Base-by-base conservation (phyloP, 2,888 invertebrate genomes). In the Anoplius nigerrimus region DNA sequence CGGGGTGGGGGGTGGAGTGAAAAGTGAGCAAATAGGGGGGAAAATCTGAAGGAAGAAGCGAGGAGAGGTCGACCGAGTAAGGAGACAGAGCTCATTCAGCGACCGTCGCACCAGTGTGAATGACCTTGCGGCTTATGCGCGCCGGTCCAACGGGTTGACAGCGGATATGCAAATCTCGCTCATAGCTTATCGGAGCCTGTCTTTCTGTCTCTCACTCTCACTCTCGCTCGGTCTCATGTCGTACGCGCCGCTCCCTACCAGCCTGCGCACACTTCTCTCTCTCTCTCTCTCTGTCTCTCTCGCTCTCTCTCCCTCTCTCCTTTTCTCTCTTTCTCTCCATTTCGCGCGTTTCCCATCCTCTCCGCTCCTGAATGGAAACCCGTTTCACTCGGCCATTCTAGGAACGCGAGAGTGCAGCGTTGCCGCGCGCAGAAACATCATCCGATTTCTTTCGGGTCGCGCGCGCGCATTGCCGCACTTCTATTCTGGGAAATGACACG, bases 91-190 rank as follows among this genome's bases (percentile, higher is more conserved):
- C 34, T 34, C 34, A 34, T 34, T 34, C 34, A 34, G 34, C 4
- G 34, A 34, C 11, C 34, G 34, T 54, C 61, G 66, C 45, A 66
- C 45, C 62, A 61, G 72, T 76, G 77, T 78, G 76, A 78, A 72
- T 75, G 76, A 76, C 78, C 76, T 76, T 76, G 75, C 71, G 53
- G 78, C 65, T 75, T 67, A 79, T 80, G 73, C 75, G 62, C 66
- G 71, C 70, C 69, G 69, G 80, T 74, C 76, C 73, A 72, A 69
- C 71, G 76, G 69, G 77, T 82, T 81, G 82, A 81, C 84, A 80
- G 81, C 82, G 81, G 81, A 84, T 84, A 84, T 84, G 85, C 80
- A 85, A 83, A 86, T 85, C 79, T 74, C 68, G 64, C 62, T 67
- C 72, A 55, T 62, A 52, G 74, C 68, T 62, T 65, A 65, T 74